A percentile compares a stretch with the other conserved stretches of the same genome.
These are phyloP conservation scores for Lepus timidus DNA, from an alignment of 2,113 vertebrate genomes.

Conservation along the genomic window DNA sequence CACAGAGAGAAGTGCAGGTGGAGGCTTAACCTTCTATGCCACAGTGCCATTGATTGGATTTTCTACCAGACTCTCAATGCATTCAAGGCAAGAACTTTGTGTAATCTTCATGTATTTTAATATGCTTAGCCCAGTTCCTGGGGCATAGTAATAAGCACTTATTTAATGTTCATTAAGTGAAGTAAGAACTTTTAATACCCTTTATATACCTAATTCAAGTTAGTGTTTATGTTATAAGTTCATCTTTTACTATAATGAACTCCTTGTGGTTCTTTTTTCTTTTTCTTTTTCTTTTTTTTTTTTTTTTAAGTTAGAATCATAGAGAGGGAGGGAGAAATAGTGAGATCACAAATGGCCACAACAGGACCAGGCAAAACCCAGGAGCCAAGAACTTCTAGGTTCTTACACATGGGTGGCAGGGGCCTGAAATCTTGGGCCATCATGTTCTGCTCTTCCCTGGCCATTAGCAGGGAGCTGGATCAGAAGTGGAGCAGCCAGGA, in stretches of 20 bases:
- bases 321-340: too few relatives aligned
- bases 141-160: not conserved
- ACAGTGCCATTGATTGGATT: not conserved
- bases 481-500: too few relatives aligned
- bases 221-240: not conserved
- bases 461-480: too few relatives aligned
- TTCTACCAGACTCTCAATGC: not conserved
- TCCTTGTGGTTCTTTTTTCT: not conserved
- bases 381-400: too few relatives aligned
- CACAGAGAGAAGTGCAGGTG: not conserved
- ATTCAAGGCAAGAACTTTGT: not conserved
- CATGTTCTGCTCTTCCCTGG: too few relatives aligned
- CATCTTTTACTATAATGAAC: not conserved
- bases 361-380: too few relatives aligned
- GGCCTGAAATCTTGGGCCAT: too few relatives aligned
- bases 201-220: not conserved
- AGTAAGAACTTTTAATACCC: not conserved
- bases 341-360: too few relatives aligned
- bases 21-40: too few relatives aligned
- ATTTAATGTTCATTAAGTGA: conserved; percentile 26
- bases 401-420: too few relatives aligned
- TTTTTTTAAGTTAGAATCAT: too few relatives aligned
- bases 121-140: not conserved
- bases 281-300: too few relatives aligned
- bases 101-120: conserved; percentile 20